Evolutionary conservation across 2,797 vertebrate species (phyloP), one percentile per base, ranked within the genome.

Genomic region (Notolabrus celidotus): DNA sequence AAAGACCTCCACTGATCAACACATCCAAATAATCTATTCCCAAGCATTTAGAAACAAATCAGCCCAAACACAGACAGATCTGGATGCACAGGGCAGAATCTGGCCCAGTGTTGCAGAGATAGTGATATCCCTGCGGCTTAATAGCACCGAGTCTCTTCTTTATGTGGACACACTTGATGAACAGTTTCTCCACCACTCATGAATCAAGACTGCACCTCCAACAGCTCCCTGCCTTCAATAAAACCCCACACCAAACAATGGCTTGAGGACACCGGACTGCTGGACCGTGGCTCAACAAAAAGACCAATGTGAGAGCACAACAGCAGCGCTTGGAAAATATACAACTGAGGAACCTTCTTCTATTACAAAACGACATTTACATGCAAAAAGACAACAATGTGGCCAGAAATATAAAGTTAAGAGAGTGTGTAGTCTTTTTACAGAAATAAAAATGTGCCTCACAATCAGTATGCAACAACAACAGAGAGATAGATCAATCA

Each of bases 171-270:
- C 45, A 14, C 3, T 39, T 59, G 67, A 80, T 77, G 39, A 63
- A 43, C 27, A 53, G 54, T 45, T 66, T 54, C 57, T 54, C 38
- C 29, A 66, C 38, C 56, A 0, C 38, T 65, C 65, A 71, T 81
- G 77, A 80, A 83, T 76, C 77, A 81, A 68, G 57, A 15, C 38
- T 47, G 51, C 36, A n/a, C 59, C 49, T 56, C 55, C 52, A 69
- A 66, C 41, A 34, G 60, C 41, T 60, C 29, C 20, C 36, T 46
- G n/a, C 47, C 36, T 54, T 56, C 74, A 52, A 63, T 52, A 53
- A 64, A 46, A 58, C 57, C 41, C 25, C 63, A 34, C 2, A 55
- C 16, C 29, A 17, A 39, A 54, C 52, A 25, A 34, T 5, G n/a
- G 47, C 82, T 67, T 7, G 47, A 67, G 82, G 78, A 75, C 49